Base-by-base conservation (phyloP, 2,113 vertebrate species). In the Dipodomys ordii region DNA sequence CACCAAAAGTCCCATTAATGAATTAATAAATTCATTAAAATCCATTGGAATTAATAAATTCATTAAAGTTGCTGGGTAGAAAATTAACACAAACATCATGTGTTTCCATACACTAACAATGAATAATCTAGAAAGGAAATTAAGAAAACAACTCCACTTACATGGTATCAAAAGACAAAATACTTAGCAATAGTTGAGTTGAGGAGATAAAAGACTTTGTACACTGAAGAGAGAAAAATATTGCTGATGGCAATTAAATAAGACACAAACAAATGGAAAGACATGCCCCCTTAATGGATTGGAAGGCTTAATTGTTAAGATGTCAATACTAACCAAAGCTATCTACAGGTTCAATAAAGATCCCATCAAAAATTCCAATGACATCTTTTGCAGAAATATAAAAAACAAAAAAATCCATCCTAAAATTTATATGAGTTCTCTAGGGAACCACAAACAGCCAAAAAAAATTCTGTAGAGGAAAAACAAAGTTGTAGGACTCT, bases 21-120 rank as follows among this genome's bases (percentile, higher is more conserved):
- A 72, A 79, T 39, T 65, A 65, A 76, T 62, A 83, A 65, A 65
- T 16, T 77, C 13, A 44, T 87, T 87, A 94, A 82, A 65, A 49
- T 11, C 27, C 57, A 3, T 87, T 65, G 27, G 71, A 78, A 53
- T 35, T 49, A 46, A 39, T 84, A 87, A 77, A 72, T 92, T 94
- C 73, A 88, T 53, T 77, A 72, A 62, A 64, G 20, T 62, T 83
- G 6, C 27, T 57, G 16, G 49, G 78, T 11, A 88, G 83, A 67
- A 80, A 72, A 87, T 76, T 44, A 86, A 74, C 57, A 93, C 39
- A 67, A 72, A 73, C n/a, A 18, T n/a, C 15, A 77, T 39, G 32
- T 83, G 32, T 79, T 94, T 78, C 35, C 74, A 65, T 72, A 88
- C 10, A 72, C 11, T 65, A 94, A 83, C 65, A 91, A 57, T 83